Base-by-base conservation (phyloP, 2,797 vertebrate genomes). In the Hydrocynus forskahlii region DNA sequence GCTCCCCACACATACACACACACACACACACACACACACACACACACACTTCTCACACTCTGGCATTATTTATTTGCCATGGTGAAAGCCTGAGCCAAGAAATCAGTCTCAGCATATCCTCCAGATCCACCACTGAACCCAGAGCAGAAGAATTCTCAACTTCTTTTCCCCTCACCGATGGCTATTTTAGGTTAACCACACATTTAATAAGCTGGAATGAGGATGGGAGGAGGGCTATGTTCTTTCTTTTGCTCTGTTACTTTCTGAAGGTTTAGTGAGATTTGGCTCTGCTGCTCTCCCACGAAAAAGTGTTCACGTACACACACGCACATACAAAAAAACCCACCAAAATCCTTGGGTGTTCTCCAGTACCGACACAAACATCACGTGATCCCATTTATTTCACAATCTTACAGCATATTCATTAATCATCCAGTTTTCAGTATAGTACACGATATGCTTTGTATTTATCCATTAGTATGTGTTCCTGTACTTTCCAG, bases 171-270 rank as follows among this genome's bases (percentile, higher is more conserved):
- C 78, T 86, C 85, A 88, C 87, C 88, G 85, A 85, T 85, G 91
- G 89, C 89, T 88, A 92, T 92, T 92, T 92, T 88, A 90, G 91
- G 92, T 92, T 93, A 93, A 92, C 93, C 92, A 77, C 92, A 92
- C 89, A 88, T 92, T 93, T 93, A 93, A 93, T 89, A 89, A 88
- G 85, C 85, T 87, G 84, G 85, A 90, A 88, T 88, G 76, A 87
- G 86, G 81, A 87, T 77, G 64, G 75, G 60, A 62, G 59, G 77
- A 68, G 75, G 78, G 40, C 70, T 68, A 75, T 76, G 90, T 78
- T 86, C 78, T 40, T 88, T 87, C 84, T 76, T 84, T 81, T 83
- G 80, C 75, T 76, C 82, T 83, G n/a, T 23, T 67, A 75, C 78
- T 80, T 83, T 81, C 80, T 78, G 54, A 71, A 84, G 50, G 83